These are phyloP conservation scores for Drosophila tripunctata DNA, from an alignment of 2,888 invertebrate genomes.

Conservation along the genomic window DNA sequence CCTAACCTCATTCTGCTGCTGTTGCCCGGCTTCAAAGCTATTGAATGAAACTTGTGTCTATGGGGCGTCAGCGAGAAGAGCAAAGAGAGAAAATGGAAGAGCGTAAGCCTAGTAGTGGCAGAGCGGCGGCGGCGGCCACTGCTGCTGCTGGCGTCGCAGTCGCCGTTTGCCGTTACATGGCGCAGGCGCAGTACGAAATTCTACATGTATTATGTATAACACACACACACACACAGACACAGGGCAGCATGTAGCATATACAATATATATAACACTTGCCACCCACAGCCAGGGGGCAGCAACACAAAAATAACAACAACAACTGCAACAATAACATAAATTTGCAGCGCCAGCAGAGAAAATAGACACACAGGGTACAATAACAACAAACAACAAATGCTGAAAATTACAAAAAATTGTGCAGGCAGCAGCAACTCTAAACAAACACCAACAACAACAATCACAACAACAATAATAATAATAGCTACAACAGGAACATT, in stretches of 20 bases:
- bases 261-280: constrained; percentile 40
- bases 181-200: constrained; percentile 67
- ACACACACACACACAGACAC: neutral
- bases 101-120: too few species aligned
- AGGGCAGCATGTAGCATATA: constrained; percentile 12
- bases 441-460: constrained; percentile 15
- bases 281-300: constrained; percentile 69
- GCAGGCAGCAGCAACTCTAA: constrained; percentile 40
- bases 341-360: constrained; percentile 42
- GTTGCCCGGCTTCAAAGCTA: constrained; percentile 48
- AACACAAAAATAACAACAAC: constrained; percentile 27
- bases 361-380: constrained; percentile 5
- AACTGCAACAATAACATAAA: constrained; percentile 45
- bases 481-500: neutral
- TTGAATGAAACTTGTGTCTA: constrained; percentile 67
- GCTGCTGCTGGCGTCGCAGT: constrained; percentile 6
- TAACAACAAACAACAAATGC: constrained; percentile 44
- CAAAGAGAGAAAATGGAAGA: neutral
- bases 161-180: neutral
- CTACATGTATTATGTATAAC: constrained; percentile 29
- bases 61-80: constrained; percentile 2
- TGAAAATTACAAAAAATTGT: constrained; percentile 49
- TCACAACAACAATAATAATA: neutral
- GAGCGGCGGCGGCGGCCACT: neutral
- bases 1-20: constrained; percentile 28